Base-by-base conservation (phyloP, 2,888 invertebrate genomes). In the Scaptodrosophila latifasciaeformis region DNA sequence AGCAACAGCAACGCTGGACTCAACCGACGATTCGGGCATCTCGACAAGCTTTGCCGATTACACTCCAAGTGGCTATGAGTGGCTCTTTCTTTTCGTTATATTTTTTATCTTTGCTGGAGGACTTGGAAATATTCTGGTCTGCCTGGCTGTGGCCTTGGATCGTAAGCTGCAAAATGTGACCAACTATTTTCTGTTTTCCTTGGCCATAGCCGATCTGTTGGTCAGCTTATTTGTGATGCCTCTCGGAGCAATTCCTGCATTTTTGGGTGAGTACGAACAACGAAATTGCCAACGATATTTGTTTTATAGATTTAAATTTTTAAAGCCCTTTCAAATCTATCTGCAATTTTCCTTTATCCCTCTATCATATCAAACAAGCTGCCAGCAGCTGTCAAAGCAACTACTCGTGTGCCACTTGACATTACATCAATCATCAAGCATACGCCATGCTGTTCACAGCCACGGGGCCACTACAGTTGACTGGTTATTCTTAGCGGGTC, bases 181-280 rank as follows among this genome's bases (percentile, higher is more conserved):
- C 63, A 98, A 97, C 88, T 97, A 97, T 87, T 97, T 97, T 86
- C 89, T 97, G 61, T 89, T 97, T 76, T 97, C 97, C 17, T 87
- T 98, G 84, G 96, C 97, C 39, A 93, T 97, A 49, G 97, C 97
- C 48, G 97, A 98, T 88, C 89, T 97, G 54, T 89, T 97, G 61
- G 97, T 97, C 82, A 96, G 96, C 81, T 87, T 96, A 62, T 93
- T 97, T 82, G 97, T 97, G 52, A 98, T 98, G 97, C 97, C 97
- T 2, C 90, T 97, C 85, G 96, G 96, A 57, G 96, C 97, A 30
- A 92, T 97, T 75, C 95, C 95, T 21, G 96, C 96, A 83, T 94
- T 97, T 87, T 88, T 96, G 81, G 97, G 97, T 97, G 86, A 93
- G 94, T 82, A 29, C n/a, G n/a, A n/a, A n/a, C n/a, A n/a, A n/a